Evolutionary conservation across 2,113 vertebrate genomes (phyloP).

Genomic region (Laterallus jamaicensis): DNA sequence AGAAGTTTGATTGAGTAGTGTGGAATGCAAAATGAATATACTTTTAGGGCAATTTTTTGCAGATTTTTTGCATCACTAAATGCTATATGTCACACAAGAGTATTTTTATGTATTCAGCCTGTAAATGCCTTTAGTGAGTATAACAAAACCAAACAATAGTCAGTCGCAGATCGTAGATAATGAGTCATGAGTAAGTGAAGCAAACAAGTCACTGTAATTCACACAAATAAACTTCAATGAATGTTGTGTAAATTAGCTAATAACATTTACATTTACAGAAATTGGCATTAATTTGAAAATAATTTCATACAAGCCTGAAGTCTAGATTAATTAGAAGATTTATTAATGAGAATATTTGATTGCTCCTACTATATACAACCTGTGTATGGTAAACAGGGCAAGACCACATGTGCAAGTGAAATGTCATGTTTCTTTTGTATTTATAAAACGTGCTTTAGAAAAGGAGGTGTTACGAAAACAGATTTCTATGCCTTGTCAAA

Average conservation of each 20-base stretch:
- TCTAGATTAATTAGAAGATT: not conserved
- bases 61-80: not conserved
- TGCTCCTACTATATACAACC: not conserved
- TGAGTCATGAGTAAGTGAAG: conserved; percentile 11
- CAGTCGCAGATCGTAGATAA: not conserved
- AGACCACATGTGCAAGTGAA: not conserved
- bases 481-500: not conserved
- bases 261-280: not conserved
- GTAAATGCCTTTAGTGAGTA: not conserved
- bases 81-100: not conserved
- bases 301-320: not conserved
- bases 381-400: not conserved
- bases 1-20: not conserved
- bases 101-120: not conserved
- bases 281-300: conserved; percentile 9
- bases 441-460: not conserved
- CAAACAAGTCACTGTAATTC: not conserved
- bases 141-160: not conserved
- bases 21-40: not conserved
- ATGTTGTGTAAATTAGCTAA: not conserved
- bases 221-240: not conserved
- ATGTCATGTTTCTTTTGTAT: not conserved
- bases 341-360: conserved; percentile 4
- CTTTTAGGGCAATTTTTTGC: not conserved
- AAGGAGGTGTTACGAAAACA: not conserved